Conservation (phyloP, 1,140 invertebrate genomes). For the Pseudomyrmex sp. region DNA sequence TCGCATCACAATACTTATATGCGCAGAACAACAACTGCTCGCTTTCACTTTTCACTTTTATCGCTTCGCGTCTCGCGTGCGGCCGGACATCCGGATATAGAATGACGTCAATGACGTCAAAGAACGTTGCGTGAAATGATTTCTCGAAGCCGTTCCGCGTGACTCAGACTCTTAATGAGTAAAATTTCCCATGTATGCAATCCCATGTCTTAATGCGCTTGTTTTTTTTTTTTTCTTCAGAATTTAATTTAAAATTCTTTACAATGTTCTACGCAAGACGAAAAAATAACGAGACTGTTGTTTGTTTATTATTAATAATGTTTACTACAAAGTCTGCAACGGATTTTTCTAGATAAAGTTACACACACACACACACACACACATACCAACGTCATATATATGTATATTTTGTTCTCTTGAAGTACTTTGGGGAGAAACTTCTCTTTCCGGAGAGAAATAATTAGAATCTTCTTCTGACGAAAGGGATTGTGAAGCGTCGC, state of each 20-base stretch:
- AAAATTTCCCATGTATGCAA: neutral
- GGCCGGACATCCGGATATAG: slow-evolving; percentile 38
- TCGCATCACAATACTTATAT: slow-evolving; percentile 57
- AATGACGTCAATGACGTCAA: slow-evolving; percentile 40
- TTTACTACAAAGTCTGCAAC: no score
- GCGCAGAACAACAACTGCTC: slow-evolving; percentile 6
- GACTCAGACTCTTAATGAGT: neutral
- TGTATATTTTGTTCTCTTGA: no score
- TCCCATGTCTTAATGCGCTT: neutral
- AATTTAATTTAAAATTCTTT: neutral
- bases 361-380: no score
- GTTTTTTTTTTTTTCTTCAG: neutral
- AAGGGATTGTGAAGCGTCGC: neutral
- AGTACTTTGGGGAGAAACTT: neutral
- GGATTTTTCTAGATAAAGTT: no score
- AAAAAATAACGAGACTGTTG: no score
- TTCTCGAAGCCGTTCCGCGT: slow-evolving; percentile 3
- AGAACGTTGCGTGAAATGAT: slow-evolving; percentile 28
- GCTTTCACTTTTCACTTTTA: slow-evolving; percentile 70
- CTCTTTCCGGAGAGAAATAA: neutral
- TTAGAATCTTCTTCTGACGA: neutral
- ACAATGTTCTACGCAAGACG: neutral
- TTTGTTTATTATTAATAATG: no score
- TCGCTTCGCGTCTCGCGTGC: slow-evolving; percentile 52
- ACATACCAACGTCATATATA: no score